Percentiles rank a stretch among this genome's conserved stretches.
phyloP scores from a whole-genome alignment of 1,140 invertebrate species.

The Drosophila lowei region DNA sequence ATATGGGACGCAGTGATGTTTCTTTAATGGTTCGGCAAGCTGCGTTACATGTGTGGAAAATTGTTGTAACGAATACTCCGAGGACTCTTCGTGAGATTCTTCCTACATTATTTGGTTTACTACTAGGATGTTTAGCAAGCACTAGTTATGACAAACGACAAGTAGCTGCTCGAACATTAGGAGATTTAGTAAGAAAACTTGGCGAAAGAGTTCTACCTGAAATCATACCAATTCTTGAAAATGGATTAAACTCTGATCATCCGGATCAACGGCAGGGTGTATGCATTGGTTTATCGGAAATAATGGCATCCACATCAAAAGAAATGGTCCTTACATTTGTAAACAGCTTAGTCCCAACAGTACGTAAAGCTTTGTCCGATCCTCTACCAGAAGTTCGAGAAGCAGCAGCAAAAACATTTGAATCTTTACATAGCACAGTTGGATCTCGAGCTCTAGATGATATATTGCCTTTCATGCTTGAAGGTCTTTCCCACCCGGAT shows the following conservation, averaged over 20 bases:
- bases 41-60: conserved; percentile 99
- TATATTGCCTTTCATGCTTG: conserved; percentile 95
- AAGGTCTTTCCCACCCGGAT: conserved; percentile 91
- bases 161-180: conserved; percentile 97
- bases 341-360: conserved; percentile 98
- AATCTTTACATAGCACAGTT: conserved; percentile 96
- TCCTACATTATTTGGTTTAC: conserved; percentile 95
- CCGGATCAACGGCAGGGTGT: conserved; percentile 98
- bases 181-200: conserved; percentile 98
- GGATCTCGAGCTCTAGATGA: conserved; percentile 98
- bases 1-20: conserved; percentile 98
- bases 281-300: conserved; percentile 98
- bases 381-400: conserved; percentile 95
- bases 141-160: conserved; percentile 98
- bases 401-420: conserved; percentile 98
- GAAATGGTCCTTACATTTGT: conserved; percentile 98
- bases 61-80: conserved; percentile 98
- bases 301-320: conserved; percentile 97
- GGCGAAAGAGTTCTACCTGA: conserved; percentile 98
- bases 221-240: conserved; percentile 98
- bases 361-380: conserved; percentile 96
- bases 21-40: conserved; percentile 98
- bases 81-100: conserved; percentile 98
- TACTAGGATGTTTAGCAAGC: conserved; percentile 96
- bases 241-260: conserved; percentile 94